Evolutionary conservation across 1,140 invertebrate genomes (phyloP), one percentile per base, ranked within the genome.

Genomic region (Varroa destructor): DNA sequence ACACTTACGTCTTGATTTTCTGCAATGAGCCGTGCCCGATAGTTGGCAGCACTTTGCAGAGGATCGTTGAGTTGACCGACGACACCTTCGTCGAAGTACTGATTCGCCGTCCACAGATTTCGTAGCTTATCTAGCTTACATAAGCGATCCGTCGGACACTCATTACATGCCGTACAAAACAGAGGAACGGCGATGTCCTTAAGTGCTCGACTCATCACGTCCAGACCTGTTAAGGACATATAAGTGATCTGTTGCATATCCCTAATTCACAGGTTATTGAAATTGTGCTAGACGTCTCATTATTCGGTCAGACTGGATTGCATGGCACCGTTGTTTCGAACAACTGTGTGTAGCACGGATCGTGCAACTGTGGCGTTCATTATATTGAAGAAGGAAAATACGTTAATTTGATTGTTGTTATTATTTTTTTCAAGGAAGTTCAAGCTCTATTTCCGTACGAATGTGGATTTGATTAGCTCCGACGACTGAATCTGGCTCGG

Each of bases 141-240:
- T 76, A 89, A 86, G 80, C 93, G 90, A 54, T 95, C 92, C 64
- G 91, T 88, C 37, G 79, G 79, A 64, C 89, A 88, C 74, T 86
- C 87, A 81, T 86, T 81, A 79, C 87, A 88, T 67, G 91, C 87
- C 80, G 89, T 90, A 82, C 91, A 96, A 84, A 96, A 97, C 87
- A 96, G 93, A 75, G 93, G 92, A 76, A 96, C 89, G 74, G 97
- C 91, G 75, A 95, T 89, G 77, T 86, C 86, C 84, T 96, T 91
- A 80, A 98, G 84, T 77, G 88, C 86, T 81, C 88, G 87, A 81
- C 92, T 91, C 77, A 97, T 84, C 79, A 93, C 89, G 80, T 89
- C 87, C 73, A 89, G 89, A 83, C 91, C 92, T 85, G 96, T 96
- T 51, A 8, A 51, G 46, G 8, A 3, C 3, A 51, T 8, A 8